These are phyloP conservation scores for Pitta sordida DNA, from an alignment of 2,113 vertebrate genomes.

Conservation along the genomic window DNA sequence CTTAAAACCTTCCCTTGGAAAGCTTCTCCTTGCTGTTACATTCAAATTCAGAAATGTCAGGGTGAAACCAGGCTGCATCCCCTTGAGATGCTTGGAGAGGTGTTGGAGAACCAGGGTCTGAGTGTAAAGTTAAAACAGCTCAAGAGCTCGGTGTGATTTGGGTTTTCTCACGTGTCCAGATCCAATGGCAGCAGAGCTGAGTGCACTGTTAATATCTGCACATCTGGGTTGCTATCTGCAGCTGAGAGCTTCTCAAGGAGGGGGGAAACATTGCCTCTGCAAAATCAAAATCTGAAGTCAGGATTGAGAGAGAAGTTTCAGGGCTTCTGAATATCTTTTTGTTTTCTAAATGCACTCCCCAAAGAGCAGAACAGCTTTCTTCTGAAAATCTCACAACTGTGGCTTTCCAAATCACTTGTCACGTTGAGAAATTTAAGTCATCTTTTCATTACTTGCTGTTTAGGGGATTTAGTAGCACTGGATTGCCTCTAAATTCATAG, in stretches of 20 bases:
- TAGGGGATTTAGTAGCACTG: slow-evolving; percentile 26
- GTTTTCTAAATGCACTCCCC: neutral
- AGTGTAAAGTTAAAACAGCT: neutral
- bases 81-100: neutral
- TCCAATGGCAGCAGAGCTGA: neutral
- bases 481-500: slow-evolving; percentile 37
- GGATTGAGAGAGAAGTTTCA: neutral
- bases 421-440: slow-evolving; percentile 21
- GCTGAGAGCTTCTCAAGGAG: neutral
- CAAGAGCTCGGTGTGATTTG: neutral
- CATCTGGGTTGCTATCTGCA: neutral
- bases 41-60: neutral
- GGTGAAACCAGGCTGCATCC: neutral
- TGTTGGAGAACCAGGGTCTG: neutral
- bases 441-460: slow-evolving; percentile 56
- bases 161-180: neutral
- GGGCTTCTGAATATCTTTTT: neutral
- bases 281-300: neutral
- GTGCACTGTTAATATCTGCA: neutral
- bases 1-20: neutral
- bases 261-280: neutral
- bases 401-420: slow-evolving; percentile 29
- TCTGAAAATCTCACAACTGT: neutral
- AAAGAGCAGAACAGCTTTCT: neutral
- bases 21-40: neutral